These are phyloP conservation scores for Andinoacara biseriatus DNA, from an alignment of 2,113 vertebrate species.

Conservation along the genomic window DNA sequence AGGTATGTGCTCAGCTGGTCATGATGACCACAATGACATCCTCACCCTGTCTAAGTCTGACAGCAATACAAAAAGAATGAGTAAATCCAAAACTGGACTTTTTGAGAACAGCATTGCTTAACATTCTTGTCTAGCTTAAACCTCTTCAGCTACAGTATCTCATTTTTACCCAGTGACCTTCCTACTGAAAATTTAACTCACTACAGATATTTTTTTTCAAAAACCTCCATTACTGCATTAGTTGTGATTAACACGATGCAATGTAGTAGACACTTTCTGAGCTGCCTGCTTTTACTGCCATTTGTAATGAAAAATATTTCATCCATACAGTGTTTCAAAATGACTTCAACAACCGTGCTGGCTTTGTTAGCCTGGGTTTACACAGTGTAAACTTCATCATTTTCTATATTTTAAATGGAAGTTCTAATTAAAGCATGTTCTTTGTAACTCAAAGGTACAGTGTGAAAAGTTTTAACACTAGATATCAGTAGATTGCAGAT, in stretches of 20 bases:
- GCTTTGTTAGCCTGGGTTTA: too few species aligned
- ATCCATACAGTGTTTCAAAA: too few species aligned
- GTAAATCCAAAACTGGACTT: neutral
- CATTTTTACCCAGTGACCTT: neutral
- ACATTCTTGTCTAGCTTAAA: neutral
- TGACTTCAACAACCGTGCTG: too few species aligned
- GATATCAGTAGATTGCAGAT: too few species aligned
- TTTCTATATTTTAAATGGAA: neutral
- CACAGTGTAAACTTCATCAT: neutral
- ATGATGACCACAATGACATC: neutral
- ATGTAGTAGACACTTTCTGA: too few species aligned
- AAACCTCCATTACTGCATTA: accelerated
- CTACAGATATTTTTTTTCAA: neutral
- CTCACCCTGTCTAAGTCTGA: neutral
- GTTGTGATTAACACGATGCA: too few species aligned
- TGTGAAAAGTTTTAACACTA: too few species aligned
- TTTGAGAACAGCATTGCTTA: neutral
- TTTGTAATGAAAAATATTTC: too few species aligned
- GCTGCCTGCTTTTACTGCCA: too few species aligned
- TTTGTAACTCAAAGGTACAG: too few species aligned
- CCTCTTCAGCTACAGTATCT: neutral
- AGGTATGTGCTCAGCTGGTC: neutral
- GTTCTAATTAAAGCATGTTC: neutral
- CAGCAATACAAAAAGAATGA: neutral
- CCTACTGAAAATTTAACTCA: neutral